These are phyloP conservation scores for Leptosomus discolor DNA, from an alignment of 2,113 vertebrate species.

Conservation along the genomic window DNA sequence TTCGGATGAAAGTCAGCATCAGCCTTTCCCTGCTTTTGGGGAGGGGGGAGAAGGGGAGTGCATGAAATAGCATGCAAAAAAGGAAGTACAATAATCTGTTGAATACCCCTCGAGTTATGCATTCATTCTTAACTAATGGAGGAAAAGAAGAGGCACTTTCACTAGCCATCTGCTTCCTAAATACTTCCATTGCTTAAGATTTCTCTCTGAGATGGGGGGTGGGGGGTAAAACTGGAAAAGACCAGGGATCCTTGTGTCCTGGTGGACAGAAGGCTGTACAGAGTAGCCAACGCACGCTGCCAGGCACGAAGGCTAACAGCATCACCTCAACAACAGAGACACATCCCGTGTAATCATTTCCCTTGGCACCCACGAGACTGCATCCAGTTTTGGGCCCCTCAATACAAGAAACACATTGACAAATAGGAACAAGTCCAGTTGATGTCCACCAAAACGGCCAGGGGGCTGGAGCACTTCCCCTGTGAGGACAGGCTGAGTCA, in stretches of 20 bases:
- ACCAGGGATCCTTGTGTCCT: background rate
- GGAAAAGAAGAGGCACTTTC: background rate
- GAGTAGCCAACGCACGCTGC: accelerated
- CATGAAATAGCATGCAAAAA: background rate
- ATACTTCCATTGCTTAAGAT: background rate
- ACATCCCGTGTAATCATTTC: accelerated
- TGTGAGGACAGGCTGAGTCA: background rate
- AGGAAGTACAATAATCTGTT: background rate
- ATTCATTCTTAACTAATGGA: background rate
- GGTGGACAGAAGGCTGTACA: background rate
- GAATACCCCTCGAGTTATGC: background rate
- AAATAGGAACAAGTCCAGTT: background rate
- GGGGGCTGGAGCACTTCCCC: background rate
- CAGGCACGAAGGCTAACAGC: background rate
- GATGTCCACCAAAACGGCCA: background rate
- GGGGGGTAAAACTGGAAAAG: background rate
- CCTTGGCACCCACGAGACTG: background rate
- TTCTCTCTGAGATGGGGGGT: background rate
- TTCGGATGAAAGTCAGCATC: background rate
- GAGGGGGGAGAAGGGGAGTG: background rate
- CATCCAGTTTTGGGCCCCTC: background rate
- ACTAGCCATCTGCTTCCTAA: background rate
- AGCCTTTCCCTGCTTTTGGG: background rate
- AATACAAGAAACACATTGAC: background rate
- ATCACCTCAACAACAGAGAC: background rate